Base-by-base conservation (phyloP, 2,113 vertebrate genomes). In the Malurus alboscapulatus region DNA sequence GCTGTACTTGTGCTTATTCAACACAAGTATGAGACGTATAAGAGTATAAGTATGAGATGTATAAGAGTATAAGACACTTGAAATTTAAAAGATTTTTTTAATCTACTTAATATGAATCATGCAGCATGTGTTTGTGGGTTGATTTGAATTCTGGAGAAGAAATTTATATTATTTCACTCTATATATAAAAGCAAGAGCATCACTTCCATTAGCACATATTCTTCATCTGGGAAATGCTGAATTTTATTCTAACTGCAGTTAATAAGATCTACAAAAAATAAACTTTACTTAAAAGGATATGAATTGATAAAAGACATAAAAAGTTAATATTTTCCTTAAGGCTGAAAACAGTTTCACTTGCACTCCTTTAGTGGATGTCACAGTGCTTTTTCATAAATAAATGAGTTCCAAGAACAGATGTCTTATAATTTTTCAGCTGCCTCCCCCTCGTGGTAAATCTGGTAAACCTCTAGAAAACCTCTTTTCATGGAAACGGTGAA, bases 371-470 rank as follows among this genome's bases (percentile, higher is more conserved):
- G 53, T 6, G 1, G 42, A 42, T 51, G 19, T 54, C 51, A 32
- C 10, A 17, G 19, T 51, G 50, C 30, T 82, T 74, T 73, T 69
- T 62, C 19, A 40, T 30, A 50, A 84, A 17, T 58, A 50, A 44
- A 3, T 0, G 3, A 63, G 29, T 36, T 73, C 26, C 15, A 68
- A 75, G 77, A 54, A 65, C 7, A 13, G 5, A 7, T 29, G 29
- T 38, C 26, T 51, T 42, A 92, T 94, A 93, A 36, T 91, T 95
- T 95, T 96, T 89, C 91, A 88, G 25, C 72, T 96, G 82, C 51
- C 40, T 91, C 96, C 96, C 91, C 59, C 95, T 95, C 1, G 94
- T 94, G 96, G 95, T 67, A 80, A 80, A 74, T n/a, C 19, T 44
- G 59, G 19, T 83, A 79, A 94, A 57, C 1, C 4, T 29, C 17